Evolutionary conservation across 35 echinoderm and acorn worm genomes (phyloP).

Genomic region (Stichopus chloronotus): DNA sequence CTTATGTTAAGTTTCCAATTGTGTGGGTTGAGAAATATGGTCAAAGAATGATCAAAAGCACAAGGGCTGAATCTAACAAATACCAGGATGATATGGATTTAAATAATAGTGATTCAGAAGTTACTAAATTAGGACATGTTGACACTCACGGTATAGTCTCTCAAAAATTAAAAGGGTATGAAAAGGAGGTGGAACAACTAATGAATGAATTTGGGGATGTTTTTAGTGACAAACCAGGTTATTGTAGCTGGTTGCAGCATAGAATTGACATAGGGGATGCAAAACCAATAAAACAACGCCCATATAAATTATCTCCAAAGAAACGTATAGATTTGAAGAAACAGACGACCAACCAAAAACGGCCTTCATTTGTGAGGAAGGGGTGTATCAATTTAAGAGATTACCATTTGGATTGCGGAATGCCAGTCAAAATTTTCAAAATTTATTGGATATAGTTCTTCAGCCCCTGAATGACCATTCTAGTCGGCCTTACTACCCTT

Average conservation of each 20-base stretch:
- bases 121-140: background rate
- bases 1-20: constrained; percentile 31
- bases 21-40: constrained; percentile 28
- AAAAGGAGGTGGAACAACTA: constrained; percentile 31
- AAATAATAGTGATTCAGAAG: background rate
- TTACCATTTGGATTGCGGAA: constrained; percentile 40
- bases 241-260: constrained; percentile 35
- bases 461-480: background rate
- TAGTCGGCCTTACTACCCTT: background rate
- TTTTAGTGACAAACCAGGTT: constrained; percentile 38
- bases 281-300: background rate
- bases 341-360: constrained; percentile 46
- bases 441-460: constrained; percentile 29
- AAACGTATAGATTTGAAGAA: constrained; percentile 1
- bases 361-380: constrained; percentile 52
- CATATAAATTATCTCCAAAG: constrained; percentile 14
- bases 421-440: constrained; percentile 37
- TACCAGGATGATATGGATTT: background rate
- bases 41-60: background rate
- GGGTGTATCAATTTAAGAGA: constrained; percentile 45
- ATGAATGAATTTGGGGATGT: background rate
- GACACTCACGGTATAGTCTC: background rate
- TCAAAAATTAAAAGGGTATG: constrained; percentile 15
- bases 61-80: background rate
- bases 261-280: constrained; percentile 26